Percentiles rank a stretch among this genome's conserved stretches.
Evolutionary conservation across 2,113 vertebrate species (phyloP).

Genomic region (Clarias gariepinus): DNA sequence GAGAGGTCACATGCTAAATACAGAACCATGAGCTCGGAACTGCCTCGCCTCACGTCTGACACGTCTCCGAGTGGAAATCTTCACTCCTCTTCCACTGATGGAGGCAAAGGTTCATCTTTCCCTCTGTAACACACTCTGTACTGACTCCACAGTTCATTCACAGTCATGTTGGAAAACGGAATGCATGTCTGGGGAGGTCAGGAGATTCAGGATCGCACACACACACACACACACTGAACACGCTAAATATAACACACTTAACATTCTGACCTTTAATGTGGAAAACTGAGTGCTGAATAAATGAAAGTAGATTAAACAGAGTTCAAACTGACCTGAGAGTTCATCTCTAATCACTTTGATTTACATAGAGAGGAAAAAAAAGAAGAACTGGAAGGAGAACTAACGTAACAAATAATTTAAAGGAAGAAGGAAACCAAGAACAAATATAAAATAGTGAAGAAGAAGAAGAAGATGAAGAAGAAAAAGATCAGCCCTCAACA

Average conservation of each 20-base stretch:
- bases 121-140: not conserved
- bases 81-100: not conserved
- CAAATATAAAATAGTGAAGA: not conserved
- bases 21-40: not conserved
- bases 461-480: slow-evolving; percentile 3
- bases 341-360: not conserved
- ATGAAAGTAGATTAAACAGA: not conserved
- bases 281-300: not conserved
- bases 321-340: not conserved
- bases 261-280: slow-evolving; percentile 13
- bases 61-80: not conserved
- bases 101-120: not conserved
- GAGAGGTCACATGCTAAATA: not conserved
- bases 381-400: not conserved
- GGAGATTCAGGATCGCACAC: not conserved
- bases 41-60: not conserved
- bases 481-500: not conserved
- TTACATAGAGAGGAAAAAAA: not conserved
- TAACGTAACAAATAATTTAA: not conserved
- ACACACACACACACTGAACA: not conserved
- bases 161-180: not conserved
- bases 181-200: not conserved
- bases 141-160: not conserved
- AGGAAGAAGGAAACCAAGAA: not conserved
- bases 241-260: slow-evolving; percentile 18